Base-by-base conservation (phyloP, 1,140 invertebrate genomes). In the Bombyx mandarina region DNA sequence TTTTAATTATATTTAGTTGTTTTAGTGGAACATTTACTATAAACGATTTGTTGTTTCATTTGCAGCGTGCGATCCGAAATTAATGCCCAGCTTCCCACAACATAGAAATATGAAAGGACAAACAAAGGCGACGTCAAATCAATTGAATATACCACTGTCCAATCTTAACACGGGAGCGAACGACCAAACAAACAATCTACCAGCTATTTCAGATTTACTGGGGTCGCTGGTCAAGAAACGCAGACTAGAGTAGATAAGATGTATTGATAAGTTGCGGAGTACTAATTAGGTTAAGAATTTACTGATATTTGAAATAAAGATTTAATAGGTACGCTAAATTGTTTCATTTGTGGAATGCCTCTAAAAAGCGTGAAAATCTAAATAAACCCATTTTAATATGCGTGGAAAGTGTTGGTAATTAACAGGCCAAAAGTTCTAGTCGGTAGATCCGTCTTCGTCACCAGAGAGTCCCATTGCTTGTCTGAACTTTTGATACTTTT, bases 31-130 rank as follows among this genome's bases (percentile, higher is more conserved):
- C 12, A 18, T 18, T 18, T 18, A 18, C 12, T 35, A 2, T 5
- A 35, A 35, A 35, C 26, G 60, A 49, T 26, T 50, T 69, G 58
- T 59, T 62, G 57, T 65, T 66, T 66, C 69, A 75, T 70, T 91
- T 90, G 7, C 77, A 97, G 96, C 97, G 0, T 98, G 97, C 89
- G 96, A 98, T 84, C 96, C 97, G 2, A 96, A 97, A 71, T 88
- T 99, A 71, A 99, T 99, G 97, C 97, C 97, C 43, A 97, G 96
- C 67, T 99, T 98, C 80, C 97, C 97, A 0, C 97, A 99, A 80
- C 97, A 98, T 81, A 91, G 97, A 67, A 97, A 98, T 79, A 91
- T 95, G 89, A 96, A 93, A 73, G 90, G 90, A 22, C 89, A 69
- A 81, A 89, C 77, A 85, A 91, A 80, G 65, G 63, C 56, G 50